Base-by-base conservation (phyloP, 2,888 invertebrate genomes). In the Dicyrtomina minuta region DNA sequence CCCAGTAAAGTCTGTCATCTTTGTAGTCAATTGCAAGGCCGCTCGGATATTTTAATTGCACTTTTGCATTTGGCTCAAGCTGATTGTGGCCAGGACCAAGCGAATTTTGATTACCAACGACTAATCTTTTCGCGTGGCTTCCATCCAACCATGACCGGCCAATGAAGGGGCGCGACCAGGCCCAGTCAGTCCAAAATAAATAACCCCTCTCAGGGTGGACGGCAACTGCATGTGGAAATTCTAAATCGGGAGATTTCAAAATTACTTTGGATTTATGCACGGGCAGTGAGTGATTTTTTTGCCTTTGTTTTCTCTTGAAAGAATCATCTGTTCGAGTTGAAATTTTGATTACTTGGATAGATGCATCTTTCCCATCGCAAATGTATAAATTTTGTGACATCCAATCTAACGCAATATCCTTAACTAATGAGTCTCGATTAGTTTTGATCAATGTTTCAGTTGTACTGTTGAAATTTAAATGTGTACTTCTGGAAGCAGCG, bases 341-440 rank as follows among this genome's bases (percentile, higher is more conserved):
- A n/a, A n/a, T n/a, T n/a, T n/a, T n/a, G n/a, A n/a, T n/a, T n/a
- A 93, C 88, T 82, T 93, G 92, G 70, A 95, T 92, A 79, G 88
- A 89, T 77, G 88, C 87, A 66, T 88, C 85, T 80, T 94, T 93
- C 56, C 64, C 70, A 53, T 71, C 71, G 0, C 93, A 91, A 81
- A 94, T 93, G 83, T 92, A 96, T 17, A 96, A 81, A 69, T 91
- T 89, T 70, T 90, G 88, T 0, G 91, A 90, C 15, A 93, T 88
- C 92, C 93, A 95, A 82, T 96, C 95, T 61, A 90, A 86, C 0
- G 93, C 90, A 88, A 95, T 89, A 1, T 93, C 92, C n/a, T n/a
- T n/a, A n/a, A n/a, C 93, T 46, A 95, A 89, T 8, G 91, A 90
- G 20, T 89, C 86, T 69, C 93, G 81, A 77, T 90, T 88, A 0